phyloP scores from a whole-genome alignment of 1,140 invertebrate species.

The Ceratoteleas bidentatus region DNA sequence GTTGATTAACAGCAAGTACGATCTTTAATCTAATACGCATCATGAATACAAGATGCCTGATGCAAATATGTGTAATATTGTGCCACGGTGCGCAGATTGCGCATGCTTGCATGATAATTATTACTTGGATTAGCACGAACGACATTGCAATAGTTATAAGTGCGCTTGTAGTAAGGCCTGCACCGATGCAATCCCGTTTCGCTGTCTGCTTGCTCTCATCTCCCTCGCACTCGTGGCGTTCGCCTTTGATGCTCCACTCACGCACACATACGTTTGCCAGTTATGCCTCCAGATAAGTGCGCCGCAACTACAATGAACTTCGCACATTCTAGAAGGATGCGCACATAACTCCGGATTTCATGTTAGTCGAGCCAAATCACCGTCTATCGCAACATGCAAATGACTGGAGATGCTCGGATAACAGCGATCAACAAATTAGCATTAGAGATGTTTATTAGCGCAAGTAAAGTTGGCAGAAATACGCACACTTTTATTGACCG shows the following conservation, averaged over 20 bases:
- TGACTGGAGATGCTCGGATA: slow-evolving; percentile 50
- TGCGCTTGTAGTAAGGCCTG: slow-evolving; percentile 50
- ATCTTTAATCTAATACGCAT: slow-evolving; percentile 65
- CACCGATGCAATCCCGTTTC: slow-evolving; percentile 40
- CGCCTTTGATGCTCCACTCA: slow-evolving; percentile 54
- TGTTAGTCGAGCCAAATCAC: slow-evolving; percentile 59
- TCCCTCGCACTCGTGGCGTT: slow-evolving; percentile 29
- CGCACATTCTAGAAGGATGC: slow-evolving; percentile 66
- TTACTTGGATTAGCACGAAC: slow-evolving; percentile 61
- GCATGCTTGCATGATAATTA: slow-evolving; percentile 65
- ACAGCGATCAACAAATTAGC: slow-evolving; percentile 52
- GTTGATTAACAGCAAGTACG: slow-evolving; percentile 59
- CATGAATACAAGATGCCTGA: slow-evolving; percentile 64
- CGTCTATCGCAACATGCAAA: slow-evolving; percentile 63
- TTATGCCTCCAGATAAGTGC: slow-evolving; percentile 56
- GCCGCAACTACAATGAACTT: slow-evolving; percentile 43
- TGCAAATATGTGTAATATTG: slow-evolving; percentile 67
- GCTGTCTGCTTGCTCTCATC: slow-evolving; percentile 12
- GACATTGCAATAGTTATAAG: slow-evolving; percentile 62
- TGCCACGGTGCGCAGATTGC: slow-evolving; percentile 46
- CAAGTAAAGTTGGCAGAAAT: no score
- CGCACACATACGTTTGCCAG: slow-evolving; percentile 49
- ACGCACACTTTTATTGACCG: no score
- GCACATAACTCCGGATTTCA: slow-evolving; percentile 72
- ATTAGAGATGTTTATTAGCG: slow-evolving; percentile 44